Evolutionary conservation across 2,888 invertebrate genomes (phyloP).

Genomic region (Spialia ferax): DNA sequence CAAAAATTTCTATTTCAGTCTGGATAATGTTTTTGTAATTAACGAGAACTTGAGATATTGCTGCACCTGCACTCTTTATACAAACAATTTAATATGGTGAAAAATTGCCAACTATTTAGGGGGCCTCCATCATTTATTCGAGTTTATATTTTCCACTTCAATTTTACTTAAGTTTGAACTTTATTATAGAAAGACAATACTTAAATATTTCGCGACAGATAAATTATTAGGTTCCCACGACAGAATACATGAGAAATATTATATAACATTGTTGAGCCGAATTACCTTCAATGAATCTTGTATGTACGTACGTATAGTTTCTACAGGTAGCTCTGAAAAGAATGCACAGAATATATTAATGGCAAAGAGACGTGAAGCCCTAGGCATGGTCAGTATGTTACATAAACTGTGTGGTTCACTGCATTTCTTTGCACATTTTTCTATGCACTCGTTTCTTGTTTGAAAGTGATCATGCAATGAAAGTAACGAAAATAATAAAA

Average conservation of each 20-base stretch:
- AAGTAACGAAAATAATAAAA: slow-evolving; percentile 47
- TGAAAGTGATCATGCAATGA: slow-evolving; percentile 39
- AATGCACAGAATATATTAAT: slow-evolving; percentile 79
- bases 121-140: too few relatives aligned
- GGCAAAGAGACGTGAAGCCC: slow-evolving; percentile 73
- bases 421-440: slow-evolving; percentile 84
- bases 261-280: slow-evolving; percentile 16
- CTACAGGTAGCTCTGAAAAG: slow-evolving; percentile 83
- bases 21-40: too few relatives aligned
- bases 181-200: too few relatives aligned
- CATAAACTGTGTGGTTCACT: slow-evolving; percentile 50
- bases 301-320: slow-evolving; percentile 24
- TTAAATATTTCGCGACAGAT: too few relatives aligned
- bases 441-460: slow-evolving; percentile 81
- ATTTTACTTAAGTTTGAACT: too few relatives aligned
- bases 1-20: too few relatives aligned
- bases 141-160: too few relatives aligned
- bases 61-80: too few relatives aligned
- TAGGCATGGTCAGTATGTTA: slow-evolving; percentile 20
- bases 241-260: neutral
- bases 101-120: neutral
- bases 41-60: too few relatives aligned
- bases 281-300: slow-evolving; percentile 34
- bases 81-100: neutral
- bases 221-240: too few relatives aligned